Evolutionary conservation across 2,888 invertebrate species (phyloP).

Genomic region (Caenorhabditis sp.): DNA sequence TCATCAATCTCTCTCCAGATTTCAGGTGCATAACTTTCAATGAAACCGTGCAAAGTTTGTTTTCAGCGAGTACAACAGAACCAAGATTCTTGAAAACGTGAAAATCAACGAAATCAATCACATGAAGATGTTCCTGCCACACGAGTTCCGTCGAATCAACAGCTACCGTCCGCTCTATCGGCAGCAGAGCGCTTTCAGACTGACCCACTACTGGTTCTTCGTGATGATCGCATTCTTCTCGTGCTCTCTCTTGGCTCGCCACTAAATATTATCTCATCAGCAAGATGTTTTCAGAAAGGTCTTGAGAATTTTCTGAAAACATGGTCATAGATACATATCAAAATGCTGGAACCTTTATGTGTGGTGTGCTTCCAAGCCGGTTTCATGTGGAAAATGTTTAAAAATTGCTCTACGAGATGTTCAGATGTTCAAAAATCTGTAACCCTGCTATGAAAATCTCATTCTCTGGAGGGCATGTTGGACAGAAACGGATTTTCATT

Average conservation of each 20-base stretch:
- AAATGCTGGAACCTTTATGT: too few species aligned
- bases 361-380: too few species aligned
- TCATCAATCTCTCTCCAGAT: constrained; percentile 47
- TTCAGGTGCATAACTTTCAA: constrained; percentile 36
- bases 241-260: background rate
- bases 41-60: background rate
- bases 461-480: too few species aligned
- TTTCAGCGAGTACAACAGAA: constrained; percentile 60
- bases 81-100: constrained; percentile 38
- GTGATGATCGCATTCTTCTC: background rate
- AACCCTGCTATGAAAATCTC: too few species aligned
- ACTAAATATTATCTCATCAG: background rate
- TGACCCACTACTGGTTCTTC: background rate
- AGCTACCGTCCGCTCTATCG: background rate
- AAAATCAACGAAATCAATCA: constrained; percentile 47
- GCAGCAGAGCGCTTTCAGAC: background rate
- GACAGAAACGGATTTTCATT: too few species aligned
- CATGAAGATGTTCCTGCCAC: constrained; percentile 55
- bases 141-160: constrained; percentile 52
- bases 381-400: too few species aligned
- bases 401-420: too few species aligned
- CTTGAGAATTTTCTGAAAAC: too few species aligned
- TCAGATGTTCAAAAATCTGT: too few species aligned
- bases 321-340: too few species aligned
- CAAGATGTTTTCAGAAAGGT: too few species aligned